Evolutionary conservation across 2,888 invertebrate genomes (phyloP).

Genomic region (Plebejus argus): DNA sequence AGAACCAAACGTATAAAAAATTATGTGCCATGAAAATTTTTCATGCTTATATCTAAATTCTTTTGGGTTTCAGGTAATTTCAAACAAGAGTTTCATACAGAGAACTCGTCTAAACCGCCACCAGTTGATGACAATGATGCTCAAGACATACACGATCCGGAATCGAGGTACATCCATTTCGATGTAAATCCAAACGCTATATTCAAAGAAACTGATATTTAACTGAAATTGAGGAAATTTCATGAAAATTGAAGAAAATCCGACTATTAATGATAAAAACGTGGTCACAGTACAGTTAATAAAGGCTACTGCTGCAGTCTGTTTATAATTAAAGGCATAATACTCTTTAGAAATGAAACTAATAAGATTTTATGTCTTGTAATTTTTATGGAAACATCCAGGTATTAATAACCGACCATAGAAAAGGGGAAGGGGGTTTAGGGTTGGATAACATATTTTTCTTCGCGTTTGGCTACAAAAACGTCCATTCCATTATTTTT

Average conservation of each 20-base stretch:
- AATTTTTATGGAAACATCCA: too few species aligned
- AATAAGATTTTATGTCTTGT: too few species aligned
- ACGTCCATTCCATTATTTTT: not conserved
- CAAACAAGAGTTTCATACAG: slow-evolving; percentile 70
- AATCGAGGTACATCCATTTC: slow-evolving; percentile 71
- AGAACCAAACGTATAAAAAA: too few species aligned
- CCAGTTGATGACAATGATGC: slow-evolving; percentile 58
- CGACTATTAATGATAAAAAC: not conserved
- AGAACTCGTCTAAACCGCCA: slow-evolving; percentile 61
- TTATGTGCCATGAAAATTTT: too few species aligned
- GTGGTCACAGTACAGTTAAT: too few species aligned
- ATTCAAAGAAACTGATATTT: slow-evolving; percentile 74
- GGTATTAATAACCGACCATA: not conserved
- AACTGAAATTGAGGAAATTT: slow-evolving; percentile 41
- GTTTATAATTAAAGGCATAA: too few species aligned
- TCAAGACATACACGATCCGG: slow-evolving; percentile 49
- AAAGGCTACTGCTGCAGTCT: too few species aligned
- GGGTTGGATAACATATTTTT: not conserved
- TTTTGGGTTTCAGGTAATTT: slow-evolving; percentile 61
- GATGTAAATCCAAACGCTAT: slow-evolving; percentile 57
- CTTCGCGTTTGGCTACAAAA: not conserved
- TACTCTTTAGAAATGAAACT: too few species aligned
- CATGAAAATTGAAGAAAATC: too few species aligned
- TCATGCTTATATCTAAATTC: not conserved
- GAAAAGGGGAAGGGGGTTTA: not conserved